phyloP scores from a whole-genome alignment of 2,888 invertebrate species.

The Drosophila kambysellisi region DNA sequence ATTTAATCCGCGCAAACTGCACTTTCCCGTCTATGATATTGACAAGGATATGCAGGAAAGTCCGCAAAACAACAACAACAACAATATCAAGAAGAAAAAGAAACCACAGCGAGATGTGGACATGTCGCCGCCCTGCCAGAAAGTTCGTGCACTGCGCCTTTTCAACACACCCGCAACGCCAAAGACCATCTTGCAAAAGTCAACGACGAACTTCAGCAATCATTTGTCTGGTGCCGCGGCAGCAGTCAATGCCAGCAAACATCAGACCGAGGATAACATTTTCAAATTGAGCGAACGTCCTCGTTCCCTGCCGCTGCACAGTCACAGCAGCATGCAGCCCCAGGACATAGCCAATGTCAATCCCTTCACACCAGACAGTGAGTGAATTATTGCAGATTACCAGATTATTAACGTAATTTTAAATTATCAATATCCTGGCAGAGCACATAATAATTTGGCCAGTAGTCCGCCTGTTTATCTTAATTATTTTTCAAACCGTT shows the following conservation, averaged over 20 bases:
- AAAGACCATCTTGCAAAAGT: slow-evolving; percentile 88
- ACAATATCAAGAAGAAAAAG: slow-evolving; percentile 33
- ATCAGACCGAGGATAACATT: slow-evolving; percentile 47
- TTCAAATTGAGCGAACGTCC: slow-evolving; percentile 81
- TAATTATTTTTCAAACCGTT: neutral
- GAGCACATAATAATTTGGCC: neutral
- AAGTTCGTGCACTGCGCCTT: slow-evolving; percentile 88
- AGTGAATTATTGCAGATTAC: slow-evolving; percentile 47
- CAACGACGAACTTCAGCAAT: slow-evolving; percentile 87
- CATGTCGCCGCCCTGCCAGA: slow-evolving; percentile 87
- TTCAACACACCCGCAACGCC: slow-evolving; percentile 95
- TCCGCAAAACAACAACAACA: slow-evolving; percentile 52
- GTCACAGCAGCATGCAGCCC: slow-evolving; percentile 74
- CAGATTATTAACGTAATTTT: neutral
- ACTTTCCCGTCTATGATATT: slow-evolving; percentile 82
- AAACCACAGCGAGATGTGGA: slow-evolving; percentile 22
- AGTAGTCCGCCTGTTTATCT: neutral
- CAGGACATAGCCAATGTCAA: slow-evolving; percentile 90
- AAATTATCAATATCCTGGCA: neutral
- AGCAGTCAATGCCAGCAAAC: slow-evolving; percentile 51
- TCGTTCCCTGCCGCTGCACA: slow-evolving; percentile 85
- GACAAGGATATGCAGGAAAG: slow-evolving; percentile 69
- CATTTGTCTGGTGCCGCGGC: slow-evolving; percentile 77
- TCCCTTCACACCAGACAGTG: slow-evolving; percentile 93
- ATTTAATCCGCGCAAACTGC: slow-evolving; percentile 83